Evolutionary conservation across 2,888 invertebrate species (phyloP), one percentile per base, ranked within the genome.

Genomic region (Tricholauxania praeusta): DNA sequence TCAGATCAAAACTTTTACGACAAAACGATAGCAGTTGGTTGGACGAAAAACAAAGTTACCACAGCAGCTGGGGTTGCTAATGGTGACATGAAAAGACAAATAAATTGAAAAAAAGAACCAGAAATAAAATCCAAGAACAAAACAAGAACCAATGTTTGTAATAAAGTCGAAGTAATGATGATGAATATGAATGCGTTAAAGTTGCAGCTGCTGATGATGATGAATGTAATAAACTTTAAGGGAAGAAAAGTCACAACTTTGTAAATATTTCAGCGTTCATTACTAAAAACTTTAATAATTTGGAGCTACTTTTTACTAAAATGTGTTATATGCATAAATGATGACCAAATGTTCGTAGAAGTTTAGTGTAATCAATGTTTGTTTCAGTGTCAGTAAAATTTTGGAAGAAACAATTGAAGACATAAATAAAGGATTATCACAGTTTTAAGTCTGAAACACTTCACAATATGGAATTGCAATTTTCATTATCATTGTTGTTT

Each of bases 1-100:
- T 55, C 55, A 17, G 53, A 55, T 55, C 53, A 32, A 67, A 67
- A 67, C 67, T 67, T 67, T 57, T 67, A 67, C 67, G 53, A 55
- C 67, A 67, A 47, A 67, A 67, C 19, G 67, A 67, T 67, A 67
- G 47, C 32, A 53, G 55, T 67, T 22, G 12, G 17, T 39, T 3
- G 17, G n/a, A 47, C 39, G 39, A 17, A 47, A 55, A 17, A 7
- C 15, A 12, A 17, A n/a, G n/a, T 1, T 19, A 19, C 19, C 19
- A 19, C 7, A 63, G 47, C 63, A 63, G 63, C n/a, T 48, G 7
- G 63, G 39, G 39, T 63, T 17, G 47, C 17, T 47, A 63, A 57
- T 28, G 12, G 8, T 28, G 39, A 39, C 39, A 39, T 39, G 28
- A 28, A 39, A 39, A 10, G 39, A 8, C 39, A 8, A 39, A 39